Conservation (phyloP, 1,140 invertebrate species). For the Uloborus diversus region DNA sequence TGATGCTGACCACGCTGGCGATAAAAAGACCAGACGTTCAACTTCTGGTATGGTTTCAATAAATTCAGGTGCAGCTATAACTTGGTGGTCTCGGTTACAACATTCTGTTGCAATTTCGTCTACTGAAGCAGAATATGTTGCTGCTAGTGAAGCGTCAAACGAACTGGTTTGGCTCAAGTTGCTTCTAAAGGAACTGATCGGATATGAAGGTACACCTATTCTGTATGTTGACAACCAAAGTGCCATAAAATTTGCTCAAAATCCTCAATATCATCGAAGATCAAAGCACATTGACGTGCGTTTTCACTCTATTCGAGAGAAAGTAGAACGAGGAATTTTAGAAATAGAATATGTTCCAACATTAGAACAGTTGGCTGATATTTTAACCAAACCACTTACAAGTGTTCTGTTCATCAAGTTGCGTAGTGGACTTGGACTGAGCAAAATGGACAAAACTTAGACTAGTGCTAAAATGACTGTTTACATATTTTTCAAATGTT, state of each 20-base stretch:
- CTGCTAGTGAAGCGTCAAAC: constrained; percentile 40
- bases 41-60: constrained; percentile 22
- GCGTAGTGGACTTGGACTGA: constrained; percentile 4
- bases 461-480: no score
- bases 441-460: no score
- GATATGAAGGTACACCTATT: no score
- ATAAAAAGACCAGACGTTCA: constrained; percentile 22
- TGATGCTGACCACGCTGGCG: constrained; percentile 59
- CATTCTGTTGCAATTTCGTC: constrained; percentile 27
- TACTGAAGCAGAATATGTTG: constrained; percentile 51
- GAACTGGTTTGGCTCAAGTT: constrained; percentile 54
- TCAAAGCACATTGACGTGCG: constrained; percentile 34
- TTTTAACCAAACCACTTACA: constrained; percentile 52
- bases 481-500: no score
- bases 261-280: constrained; percentile 43
- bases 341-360: constrained; percentile 4
- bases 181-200: no score
- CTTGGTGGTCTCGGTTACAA: constrained; percentile 25
- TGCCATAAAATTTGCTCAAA: constrained; percentile 10
- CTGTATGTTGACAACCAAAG: no score
- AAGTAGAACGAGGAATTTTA: constrained; percentile 50
- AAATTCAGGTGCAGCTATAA: neutral
- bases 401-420: neutral
- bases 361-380: constrained; percentile 48
- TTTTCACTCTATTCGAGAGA: constrained; percentile 62